Percentiles rank a stretch among this genome's conserved stretches.
phyloP scores from a whole-genome alignment of 2,888 invertebrate species.

The Parthenolecanium corni region DNA sequence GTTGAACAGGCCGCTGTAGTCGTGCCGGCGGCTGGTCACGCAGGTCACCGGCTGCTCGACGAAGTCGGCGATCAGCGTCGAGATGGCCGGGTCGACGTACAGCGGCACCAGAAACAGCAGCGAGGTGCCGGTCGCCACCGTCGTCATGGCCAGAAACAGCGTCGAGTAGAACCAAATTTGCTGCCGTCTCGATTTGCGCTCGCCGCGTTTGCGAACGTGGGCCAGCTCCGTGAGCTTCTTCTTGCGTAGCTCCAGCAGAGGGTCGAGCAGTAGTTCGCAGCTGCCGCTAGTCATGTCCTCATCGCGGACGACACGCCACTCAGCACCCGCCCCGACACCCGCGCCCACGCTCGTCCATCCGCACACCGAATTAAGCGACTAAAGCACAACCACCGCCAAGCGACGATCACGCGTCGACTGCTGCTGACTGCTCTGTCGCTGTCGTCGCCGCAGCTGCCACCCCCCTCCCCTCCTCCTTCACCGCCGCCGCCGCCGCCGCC shows the following conservation, averaged over 20 bases:
- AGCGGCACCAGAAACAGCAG: conserved; percentile 60
- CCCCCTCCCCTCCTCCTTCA: no score
- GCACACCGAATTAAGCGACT: no score
- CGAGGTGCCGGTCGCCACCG: conserved; percentile 59
- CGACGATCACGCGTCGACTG: no score
- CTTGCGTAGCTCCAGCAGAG: conserved; percentile 56
- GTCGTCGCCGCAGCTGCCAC: no score
- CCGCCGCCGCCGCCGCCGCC: no score
- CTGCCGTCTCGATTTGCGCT: conserved; percentile 34
- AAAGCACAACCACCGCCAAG: no score
- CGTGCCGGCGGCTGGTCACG: conserved; percentile 53
- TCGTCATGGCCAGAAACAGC: conserved; percentile 55
- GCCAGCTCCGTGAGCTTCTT: conserved; percentile 49
- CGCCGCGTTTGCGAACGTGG: conserved; percentile 46
- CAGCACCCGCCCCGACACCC: neutral
- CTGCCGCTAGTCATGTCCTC: conserved; percentile 54
- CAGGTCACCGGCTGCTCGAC: conserved; percentile 61
- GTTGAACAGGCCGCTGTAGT: conserved; percentile 59
- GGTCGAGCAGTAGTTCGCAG: conserved; percentile 65
- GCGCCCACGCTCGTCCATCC: no score
- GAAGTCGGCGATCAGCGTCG: conserved; percentile 52
- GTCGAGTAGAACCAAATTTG: conserved; percentile 52
- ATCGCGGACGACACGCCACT: conserved; percentile 33
- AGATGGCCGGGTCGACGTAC: conserved; percentile 57
- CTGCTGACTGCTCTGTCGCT: no score